Conservation (phyloP, 2,113 vertebrate genomes). For the Crocuta crocuta region DNA sequence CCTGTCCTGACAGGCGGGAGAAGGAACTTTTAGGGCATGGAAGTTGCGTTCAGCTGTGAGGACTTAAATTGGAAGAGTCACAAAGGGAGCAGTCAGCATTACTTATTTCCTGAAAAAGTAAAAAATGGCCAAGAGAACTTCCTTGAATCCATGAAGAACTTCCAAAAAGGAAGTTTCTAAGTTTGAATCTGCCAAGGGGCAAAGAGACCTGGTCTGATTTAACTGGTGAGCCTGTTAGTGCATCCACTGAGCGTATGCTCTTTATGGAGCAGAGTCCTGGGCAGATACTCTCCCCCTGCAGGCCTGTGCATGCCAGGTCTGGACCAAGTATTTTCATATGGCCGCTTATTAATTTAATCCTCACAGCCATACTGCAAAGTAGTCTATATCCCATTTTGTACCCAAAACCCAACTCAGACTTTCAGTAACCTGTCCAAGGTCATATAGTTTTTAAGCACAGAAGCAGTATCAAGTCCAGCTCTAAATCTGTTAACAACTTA, state of each 20-base stretch:
- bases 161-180: background rate
- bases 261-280: background rate
- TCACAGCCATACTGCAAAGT: background rate
- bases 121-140: background rate
- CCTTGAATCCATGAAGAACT: background rate
- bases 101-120: background rate
- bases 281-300: background rate
- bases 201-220: background rate
- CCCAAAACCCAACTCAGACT: background rate
- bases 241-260: accelerated
- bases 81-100: background rate
- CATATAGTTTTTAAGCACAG: background rate
- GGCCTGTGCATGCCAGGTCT: background rate
- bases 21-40: background rate
- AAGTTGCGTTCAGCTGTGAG: background rate
- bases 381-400: background rate
- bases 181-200: background rate
- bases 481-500: background rate
- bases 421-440: background rate
- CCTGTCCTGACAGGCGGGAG: background rate
- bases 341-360: background rate
- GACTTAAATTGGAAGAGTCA: background rate
- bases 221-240: background rate
- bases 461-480: background rate
- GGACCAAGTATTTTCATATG: background rate